Conservation (phyloP, 30 jellyfish, hydroid and myxozoan genomes). For the Mastigias papua region DNA sequence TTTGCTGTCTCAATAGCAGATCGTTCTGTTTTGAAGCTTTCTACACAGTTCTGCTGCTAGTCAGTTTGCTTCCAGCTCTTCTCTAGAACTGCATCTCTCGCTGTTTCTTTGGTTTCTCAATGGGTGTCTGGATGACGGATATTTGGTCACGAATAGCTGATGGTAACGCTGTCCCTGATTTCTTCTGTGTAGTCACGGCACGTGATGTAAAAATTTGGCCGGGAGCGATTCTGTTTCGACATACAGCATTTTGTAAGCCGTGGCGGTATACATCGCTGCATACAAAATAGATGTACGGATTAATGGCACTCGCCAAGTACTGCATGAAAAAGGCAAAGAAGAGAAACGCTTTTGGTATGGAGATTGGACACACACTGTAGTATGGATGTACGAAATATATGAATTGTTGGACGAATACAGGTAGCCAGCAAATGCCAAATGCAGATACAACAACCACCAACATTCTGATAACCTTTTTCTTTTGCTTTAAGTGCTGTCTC, state of each 20-base stretch:
- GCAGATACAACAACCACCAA: slow-evolving; percentile 48
- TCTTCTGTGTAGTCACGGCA: not conserved
- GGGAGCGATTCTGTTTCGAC: slow-evolving; percentile 20
- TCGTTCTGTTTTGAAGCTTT: too few species aligned
- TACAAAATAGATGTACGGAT: slow-evolving; percentile 80
- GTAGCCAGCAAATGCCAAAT: slow-evolving; percentile 89
- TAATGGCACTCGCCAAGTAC: slow-evolving; percentile 81
- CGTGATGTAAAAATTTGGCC: not conserved
- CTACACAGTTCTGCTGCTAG: too few species aligned
- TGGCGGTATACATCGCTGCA: slow-evolving; percentile 79
- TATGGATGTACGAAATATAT: slow-evolving; percentile 57
- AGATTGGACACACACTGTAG: slow-evolving; percentile 42
- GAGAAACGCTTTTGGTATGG: slow-evolving; percentile 58
- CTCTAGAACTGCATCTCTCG: too few species aligned
- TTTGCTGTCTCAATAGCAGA: too few species aligned
- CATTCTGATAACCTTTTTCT: slow-evolving; percentile 82
- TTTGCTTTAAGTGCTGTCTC: slow-evolving; percentile 14
- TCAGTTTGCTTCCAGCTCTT: too few species aligned
- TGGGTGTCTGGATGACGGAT: too few species aligned
- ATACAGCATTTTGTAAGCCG: slow-evolving; percentile 45
- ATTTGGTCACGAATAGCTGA: too few species aligned
- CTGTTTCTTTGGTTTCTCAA: too few species aligned
- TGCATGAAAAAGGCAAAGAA: slow-evolving; percentile 74
- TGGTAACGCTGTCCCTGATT: not conserved
- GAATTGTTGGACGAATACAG: slow-evolving; percentile 76